Percentiles rank a stretch among this genome's conserved stretches.
phyloP scores from a whole-genome alignment of 2,888 invertebrate genomes.

The Tetheella fluctuosa region DNA sequence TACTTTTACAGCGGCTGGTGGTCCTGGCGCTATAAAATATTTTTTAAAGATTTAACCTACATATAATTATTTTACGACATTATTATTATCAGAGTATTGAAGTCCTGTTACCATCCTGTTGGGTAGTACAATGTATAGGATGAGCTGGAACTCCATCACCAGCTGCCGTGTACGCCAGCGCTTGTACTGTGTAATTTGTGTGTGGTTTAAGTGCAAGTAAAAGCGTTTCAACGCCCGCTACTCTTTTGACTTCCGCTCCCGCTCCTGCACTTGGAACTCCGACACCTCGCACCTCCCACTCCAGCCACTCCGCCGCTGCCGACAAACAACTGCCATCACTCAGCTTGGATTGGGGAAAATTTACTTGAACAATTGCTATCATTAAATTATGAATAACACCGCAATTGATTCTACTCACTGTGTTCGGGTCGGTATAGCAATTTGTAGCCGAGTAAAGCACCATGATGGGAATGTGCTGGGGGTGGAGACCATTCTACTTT shows the following conservation, averaged over 20 bases:
- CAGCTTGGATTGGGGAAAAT: constrained; percentile 62
- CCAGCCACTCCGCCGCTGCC: constrained; percentile 80
- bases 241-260: constrained; percentile 90
- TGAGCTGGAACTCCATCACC: constrained; percentile 93
- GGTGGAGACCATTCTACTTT: constrained; percentile 92
- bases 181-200: constrained; percentile 94
- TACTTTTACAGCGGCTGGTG: constrained; percentile 93
- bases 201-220: constrained; percentile 91
- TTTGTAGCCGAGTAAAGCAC: constrained; percentile 92
- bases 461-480: constrained; percentile 88
- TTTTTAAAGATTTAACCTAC: not conserved
- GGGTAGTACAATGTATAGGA: constrained; percentile 91
- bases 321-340: constrained; percentile 82
- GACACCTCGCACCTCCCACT: constrained; percentile 75
- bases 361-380: not conserved
- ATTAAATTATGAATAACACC: not conserved
- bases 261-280: constrained; percentile 52
- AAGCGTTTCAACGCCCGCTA: constrained; percentile 90
- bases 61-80: not conserved
- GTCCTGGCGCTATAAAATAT: constrained; percentile 88
- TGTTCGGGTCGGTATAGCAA: constrained; percentile 89
- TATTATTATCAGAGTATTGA: constrained; percentile 13
- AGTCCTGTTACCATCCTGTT: constrained; percentile 89
- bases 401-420: constrained; percentile 61
- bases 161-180: constrained; percentile 92